Base-by-base conservation (phyloP, 2,888 invertebrate genomes). In the Drosophila hamatofila region DNA sequence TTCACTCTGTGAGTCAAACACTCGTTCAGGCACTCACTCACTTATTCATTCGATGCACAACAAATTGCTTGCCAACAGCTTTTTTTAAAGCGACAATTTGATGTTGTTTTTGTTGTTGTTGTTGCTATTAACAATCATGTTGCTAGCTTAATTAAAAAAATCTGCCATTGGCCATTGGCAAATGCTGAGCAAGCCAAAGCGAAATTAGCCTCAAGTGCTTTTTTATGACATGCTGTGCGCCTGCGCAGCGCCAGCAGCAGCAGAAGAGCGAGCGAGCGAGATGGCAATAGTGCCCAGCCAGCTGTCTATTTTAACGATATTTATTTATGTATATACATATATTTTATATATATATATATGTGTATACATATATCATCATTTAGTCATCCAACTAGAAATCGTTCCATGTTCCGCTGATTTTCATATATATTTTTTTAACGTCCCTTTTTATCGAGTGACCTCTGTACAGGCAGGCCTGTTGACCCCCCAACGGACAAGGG, bases 141-240 rank as follows among this genome's bases (percentile, higher is more conserved):
- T 60, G 77, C 44, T 79, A 69, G 74, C 77, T 86, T 86, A 86
- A 87, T 89, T 83, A 89, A 89, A 83, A 83, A 72, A 71, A 62
- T 58, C 65, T 67, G 51, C 33, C 52, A 70, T 76, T 61, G 60
- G 58, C 61, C 35, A 62, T 68, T 70, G 61, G 46, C 48, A 59
- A 76, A 73, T 67, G 62, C 57, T 59, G 61, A 65, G 41, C 76
- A 61, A 49, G 80, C 80, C 80, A 69, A 30, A 18, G 75, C 62
- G 60, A 89, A 87, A 85, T 89, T 89, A 84, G 85, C 89, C 80
- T 89, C 81, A 87, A 85, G 89, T 85, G 84, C 52, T 66, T 61
- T 61, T 64, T 54, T 65, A 65, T 65, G 61, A 64, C 89, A 86
- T 64, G 87, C 84, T 88, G 88, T 84, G 84, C 89, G 81, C 72